phyloP scores from a whole-genome alignment of 2,888 invertebrate genomes.

The Geotrupes spiniger region DNA sequence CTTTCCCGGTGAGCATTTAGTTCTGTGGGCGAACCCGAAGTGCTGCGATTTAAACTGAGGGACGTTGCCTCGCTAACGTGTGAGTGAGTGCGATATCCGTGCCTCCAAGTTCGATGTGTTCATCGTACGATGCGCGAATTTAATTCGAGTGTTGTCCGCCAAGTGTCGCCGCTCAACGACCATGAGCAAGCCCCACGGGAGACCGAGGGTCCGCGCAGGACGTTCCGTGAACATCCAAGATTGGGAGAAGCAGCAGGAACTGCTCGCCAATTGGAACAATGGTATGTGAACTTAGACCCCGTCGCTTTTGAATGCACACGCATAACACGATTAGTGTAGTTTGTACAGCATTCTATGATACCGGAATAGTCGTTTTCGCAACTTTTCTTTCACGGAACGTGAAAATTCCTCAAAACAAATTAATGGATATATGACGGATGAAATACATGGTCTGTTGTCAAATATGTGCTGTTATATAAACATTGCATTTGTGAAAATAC shows the following conservation, averaged over 20 bases:
- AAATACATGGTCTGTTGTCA: too few species aligned
- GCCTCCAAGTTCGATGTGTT: slow-evolving; percentile 12
- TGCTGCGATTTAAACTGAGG: background rate
- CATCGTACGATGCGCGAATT: slow-evolving; percentile 13
- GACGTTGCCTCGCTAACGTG: background rate
- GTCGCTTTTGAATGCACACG: background rate
- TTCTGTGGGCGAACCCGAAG: background rate
- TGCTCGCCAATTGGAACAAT: slow-evolving; percentile 55
- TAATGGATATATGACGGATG: too few species aligned
- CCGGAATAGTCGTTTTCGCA: too few species aligned
- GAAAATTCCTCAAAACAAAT: too few species aligned
- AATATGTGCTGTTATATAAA: too few species aligned
- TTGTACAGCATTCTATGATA: too few species aligned
- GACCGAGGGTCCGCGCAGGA: slow-evolving; percentile 47
- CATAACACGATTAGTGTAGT: too few species aligned
- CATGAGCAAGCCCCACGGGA: slow-evolving; percentile 16
- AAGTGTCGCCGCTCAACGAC: slow-evolving; percentile 13
- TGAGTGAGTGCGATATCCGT: slow-evolving; percentile 13
- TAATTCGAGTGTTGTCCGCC: slow-evolving; percentile 9
- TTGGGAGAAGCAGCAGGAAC: slow-evolving; percentile 51
- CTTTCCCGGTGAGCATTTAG: slow-evolving; percentile 4
- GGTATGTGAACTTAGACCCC: slow-evolving; percentile 45
- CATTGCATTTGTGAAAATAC: too few species aligned
- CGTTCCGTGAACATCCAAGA: slow-evolving; percentile 51
- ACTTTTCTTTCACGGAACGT: too few species aligned